Evolutionary conservation across 1,140 invertebrate species (phyloP).

Genomic region (Cyclargus thomasi): DNA sequence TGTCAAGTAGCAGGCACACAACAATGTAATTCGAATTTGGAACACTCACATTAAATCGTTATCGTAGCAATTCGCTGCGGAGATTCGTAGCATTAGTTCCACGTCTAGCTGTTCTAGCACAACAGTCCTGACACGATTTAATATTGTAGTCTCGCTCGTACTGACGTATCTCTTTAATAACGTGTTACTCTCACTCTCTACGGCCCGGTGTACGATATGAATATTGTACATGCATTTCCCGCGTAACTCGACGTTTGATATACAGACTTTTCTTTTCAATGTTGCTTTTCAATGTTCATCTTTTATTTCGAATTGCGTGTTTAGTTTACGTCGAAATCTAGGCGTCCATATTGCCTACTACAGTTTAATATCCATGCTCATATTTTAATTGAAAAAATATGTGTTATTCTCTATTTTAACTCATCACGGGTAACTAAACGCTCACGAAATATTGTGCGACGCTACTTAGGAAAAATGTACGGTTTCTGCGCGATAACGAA

Average conservation of each 20-base stretch:
- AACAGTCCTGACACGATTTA: background rate
- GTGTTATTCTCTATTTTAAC: too few relatives aligned
- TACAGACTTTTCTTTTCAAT: background rate
- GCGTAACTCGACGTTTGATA: background rate
- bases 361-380: too few relatives aligned
- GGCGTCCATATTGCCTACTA: background rate
- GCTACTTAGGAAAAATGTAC: too few relatives aligned
- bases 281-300: background rate
- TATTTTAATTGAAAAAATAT: too few relatives aligned
- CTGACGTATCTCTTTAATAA: background rate
- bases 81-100: background rate
- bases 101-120: background rate
- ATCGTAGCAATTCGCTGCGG: background rate
- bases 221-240: constrained; percentile 3
- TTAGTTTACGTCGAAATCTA: background rate
- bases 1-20: background rate
- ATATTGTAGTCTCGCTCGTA: background rate
- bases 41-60: background rate
- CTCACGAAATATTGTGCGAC: too few relatives aligned
- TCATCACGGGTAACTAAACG: too few relatives aligned
- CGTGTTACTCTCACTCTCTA: background rate
- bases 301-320: background rate
- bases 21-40: background rate
- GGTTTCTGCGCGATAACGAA: too few relatives aligned
- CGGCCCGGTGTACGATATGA: background rate